phyloP scores from a whole-genome alignment of 2,888 invertebrate species.

The Cyrtodaria siliqua region DNA sequence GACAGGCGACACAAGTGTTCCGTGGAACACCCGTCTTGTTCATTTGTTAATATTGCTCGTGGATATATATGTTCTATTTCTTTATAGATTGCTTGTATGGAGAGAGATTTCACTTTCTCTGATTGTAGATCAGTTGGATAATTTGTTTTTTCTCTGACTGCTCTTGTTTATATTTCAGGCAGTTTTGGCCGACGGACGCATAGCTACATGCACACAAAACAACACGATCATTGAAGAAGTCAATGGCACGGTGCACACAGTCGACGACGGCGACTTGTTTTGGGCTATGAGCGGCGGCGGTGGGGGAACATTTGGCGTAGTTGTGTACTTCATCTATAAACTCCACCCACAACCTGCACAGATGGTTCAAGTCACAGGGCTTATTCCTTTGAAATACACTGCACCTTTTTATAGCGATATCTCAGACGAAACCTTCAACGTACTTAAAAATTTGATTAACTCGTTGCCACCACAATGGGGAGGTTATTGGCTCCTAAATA shows the following conservation, averaged over 20 bases:
- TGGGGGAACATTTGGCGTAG: conserved; percentile 64
- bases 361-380: conserved; percentile 32
- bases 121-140: too few relatives aligned
- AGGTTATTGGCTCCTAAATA: conserved; percentile 54
- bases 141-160: too few relatives aligned
- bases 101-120: too few relatives aligned
- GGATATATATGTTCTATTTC: too few relatives aligned
- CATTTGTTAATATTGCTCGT: too few relatives aligned
- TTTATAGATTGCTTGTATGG: too few relatives aligned
- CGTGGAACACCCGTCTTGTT: too few relatives aligned
- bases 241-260: conserved; percentile 9
- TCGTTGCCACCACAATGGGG: conserved; percentile 57
- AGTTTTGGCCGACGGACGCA: conserved; percentile 51
- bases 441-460: conserved; percentile 13
- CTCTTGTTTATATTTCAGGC: too few relatives aligned
- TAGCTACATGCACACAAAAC: conserved; percentile 45
- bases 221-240: conserved; percentile 16
- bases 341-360: conserved; percentile 36
- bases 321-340: conserved; percentile 52
- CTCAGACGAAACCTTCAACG: conserved; percentile 13
- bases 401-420: neutral
- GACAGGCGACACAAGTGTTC: too few relatives aligned
- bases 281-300: conserved; percentile 72
- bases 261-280: conserved; percentile 55
- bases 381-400: conserved; percentile 11